Percentiles rank a stretch among this genome's conserved stretches.
Conservation (phyloP, 2,797 vertebrate genomes). For the Lacerta viridis region DNA sequence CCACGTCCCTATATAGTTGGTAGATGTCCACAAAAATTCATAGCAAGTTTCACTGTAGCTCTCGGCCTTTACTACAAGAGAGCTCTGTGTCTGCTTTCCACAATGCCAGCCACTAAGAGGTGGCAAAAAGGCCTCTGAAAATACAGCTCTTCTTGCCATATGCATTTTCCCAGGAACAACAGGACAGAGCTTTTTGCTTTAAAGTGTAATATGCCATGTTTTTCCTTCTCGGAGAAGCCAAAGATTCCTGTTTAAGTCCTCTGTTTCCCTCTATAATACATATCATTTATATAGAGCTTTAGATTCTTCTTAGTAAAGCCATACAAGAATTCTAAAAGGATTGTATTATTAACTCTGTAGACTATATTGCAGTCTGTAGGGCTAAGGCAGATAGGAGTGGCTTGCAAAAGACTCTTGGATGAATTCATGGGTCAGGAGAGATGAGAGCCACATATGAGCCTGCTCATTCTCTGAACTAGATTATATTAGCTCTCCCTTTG, state of each 20-base stretch:
- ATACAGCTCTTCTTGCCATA: not conserved
- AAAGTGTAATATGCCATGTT: not conserved
- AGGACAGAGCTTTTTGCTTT: not conserved
- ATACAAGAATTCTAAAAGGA: not conserved
- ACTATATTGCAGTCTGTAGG: too few relatives aligned
- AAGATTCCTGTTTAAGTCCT: not conserved
- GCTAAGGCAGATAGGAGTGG: not conserved
- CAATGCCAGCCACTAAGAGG: too few relatives aligned
- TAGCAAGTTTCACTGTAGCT: not conserved
- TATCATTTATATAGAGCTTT: not conserved
- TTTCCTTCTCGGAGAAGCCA: not conserved
- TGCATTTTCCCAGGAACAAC: not conserved
- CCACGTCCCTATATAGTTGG: not conserved
- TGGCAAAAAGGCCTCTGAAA: too few relatives aligned
- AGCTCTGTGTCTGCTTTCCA: too few relatives aligned
- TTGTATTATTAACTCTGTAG: not conserved
- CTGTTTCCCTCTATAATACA: not conserved
- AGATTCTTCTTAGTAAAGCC: not conserved
- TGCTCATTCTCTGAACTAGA: too few relatives aligned
- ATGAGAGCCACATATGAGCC: too few relatives aligned
- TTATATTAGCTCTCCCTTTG: too few relatives aligned
- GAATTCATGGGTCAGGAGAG: not conserved
- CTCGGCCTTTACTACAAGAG: not conserved
- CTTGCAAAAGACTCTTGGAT: not conserved
- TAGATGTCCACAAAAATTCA: not conserved